Evolutionary conservation across 2,113 vertebrate species (phyloP), one percentile per base, ranked within the genome.

Genomic region (Tyrannus savana): DNA sequence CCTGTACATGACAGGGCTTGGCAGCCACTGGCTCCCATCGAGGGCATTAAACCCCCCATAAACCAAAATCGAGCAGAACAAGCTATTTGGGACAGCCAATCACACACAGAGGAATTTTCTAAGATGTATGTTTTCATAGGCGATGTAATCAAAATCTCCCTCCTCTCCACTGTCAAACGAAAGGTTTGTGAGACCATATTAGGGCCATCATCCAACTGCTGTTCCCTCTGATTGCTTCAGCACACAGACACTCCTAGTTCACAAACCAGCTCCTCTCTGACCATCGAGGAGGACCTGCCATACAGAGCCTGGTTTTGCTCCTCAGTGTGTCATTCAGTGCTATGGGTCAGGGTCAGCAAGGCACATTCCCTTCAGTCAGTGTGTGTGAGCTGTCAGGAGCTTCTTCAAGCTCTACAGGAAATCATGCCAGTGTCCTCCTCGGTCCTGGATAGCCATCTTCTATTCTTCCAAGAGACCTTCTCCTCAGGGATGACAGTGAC

Each of bases 401-500:
- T 72, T 68, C 87, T 62, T 95, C 79, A 52, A 2, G 28, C 68
- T 77, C 88, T 64, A 28, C 56, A 42, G 88, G 56, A 96, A 95
- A 92, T 49, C 83, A 67, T 91, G 84, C 63, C 93, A 24, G 72
- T 81, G 88, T 96, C 92, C 85, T 93, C 60, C 52, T 81, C 60
- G 60, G 92, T 96, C 74, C 79, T 95, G 76, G 88, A 88, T 21
- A 89, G 79, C 87, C 76, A 91, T 96, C 79, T 94, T 92, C 92
- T 81, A 44, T 78, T 90, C 92, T 88, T 96, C 83, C 79, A 81
- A 67, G 83, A 96, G 85, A 90, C 41, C 47, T 75, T 52, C 73
- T 94, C 76, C 85, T 95, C 64, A 44, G 92, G 87, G 90, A 95
- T 63, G 75, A 60, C 68, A 88, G 76, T 84, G 85, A 94, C 90